Evolutionary conservation across 2,797 vertebrate species (phyloP).

Genomic region (Macrochelys suwanniensis): DNA sequence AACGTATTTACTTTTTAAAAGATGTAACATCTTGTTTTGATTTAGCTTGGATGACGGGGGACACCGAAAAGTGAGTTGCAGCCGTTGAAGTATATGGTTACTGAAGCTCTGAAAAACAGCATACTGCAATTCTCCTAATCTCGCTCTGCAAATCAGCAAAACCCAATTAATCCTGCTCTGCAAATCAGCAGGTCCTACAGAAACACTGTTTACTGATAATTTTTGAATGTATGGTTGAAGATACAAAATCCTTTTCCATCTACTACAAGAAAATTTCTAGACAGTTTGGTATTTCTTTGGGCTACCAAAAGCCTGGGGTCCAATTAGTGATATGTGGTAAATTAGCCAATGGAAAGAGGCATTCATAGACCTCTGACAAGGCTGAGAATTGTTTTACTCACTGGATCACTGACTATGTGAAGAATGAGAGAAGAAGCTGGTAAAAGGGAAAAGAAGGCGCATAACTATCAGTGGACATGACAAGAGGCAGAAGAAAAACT

Average conservation of each 20-base stretch:
- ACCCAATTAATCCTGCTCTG: not conserved
- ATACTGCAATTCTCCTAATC: rapidly evolving
- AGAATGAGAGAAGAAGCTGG: not conserved
- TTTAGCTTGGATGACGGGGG: rapidly evolving
- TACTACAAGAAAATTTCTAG: not conserved
- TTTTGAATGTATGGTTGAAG: not conserved
- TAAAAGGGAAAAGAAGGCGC: not conserved
- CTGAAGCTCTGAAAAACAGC: rapidly evolving
- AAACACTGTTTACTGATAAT: not conserved
- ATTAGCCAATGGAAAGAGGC: not conserved
- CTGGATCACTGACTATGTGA: not conserved
- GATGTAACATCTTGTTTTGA: rapidly evolving
- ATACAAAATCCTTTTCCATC: not conserved
- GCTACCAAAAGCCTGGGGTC: not conserved
- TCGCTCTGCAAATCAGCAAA: not conserved
- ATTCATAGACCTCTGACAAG: not conserved
- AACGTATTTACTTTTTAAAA: not conserved
- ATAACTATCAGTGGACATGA: not conserved
- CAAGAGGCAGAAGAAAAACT: not conserved
- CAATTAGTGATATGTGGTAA: not conserved
- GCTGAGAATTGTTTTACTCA: not conserved
- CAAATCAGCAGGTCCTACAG: not conserved
- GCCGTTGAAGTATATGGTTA: not conserved
- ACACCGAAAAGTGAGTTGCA: rapidly evolving
- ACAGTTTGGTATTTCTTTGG: not conserved